phyloP scores from a whole-genome alignment of 37 sponge, comb jelly and placozoan species.

The Axinella damicornis region DNA sequence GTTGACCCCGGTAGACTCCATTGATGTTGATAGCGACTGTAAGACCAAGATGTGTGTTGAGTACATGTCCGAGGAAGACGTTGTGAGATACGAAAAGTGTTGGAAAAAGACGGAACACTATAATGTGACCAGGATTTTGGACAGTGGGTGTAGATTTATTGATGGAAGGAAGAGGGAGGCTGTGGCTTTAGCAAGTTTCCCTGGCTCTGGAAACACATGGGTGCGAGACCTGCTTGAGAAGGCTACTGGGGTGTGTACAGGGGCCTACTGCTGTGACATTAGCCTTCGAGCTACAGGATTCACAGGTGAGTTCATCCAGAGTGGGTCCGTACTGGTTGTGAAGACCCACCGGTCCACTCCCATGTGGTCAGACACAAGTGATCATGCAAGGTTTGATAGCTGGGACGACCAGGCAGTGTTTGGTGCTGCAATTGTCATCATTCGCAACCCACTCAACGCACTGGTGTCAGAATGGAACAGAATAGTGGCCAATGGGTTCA shows the following conservation, averaged over 20 bases:
- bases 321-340: conserved; percentile 39
- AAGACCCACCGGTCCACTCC: conserved; percentile 32
- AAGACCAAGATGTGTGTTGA: too few species aligned
- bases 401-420: not conserved
- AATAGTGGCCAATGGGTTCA: not conserved
- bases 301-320: conserved; percentile 30
- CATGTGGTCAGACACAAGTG: not conserved
- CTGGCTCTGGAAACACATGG: conserved; percentile 55
- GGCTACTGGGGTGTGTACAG: conserved; percentile 41
- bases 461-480: not conserved
- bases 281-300: conserved; percentile 25
- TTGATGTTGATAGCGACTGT: too few species aligned
- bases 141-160: conserved; percentile 15
- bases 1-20: too few species aligned
- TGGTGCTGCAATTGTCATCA: not conserved
- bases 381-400: not conserved
- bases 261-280: conserved; percentile 40
- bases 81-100: too few species aligned
- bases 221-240: conserved; percentile 28
- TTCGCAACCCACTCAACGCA: not conserved
- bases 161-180: not conserved
- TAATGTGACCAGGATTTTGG: too few species aligned
- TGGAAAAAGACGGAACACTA: too few species aligned
- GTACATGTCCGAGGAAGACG: too few species aligned
- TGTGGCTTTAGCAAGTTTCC: conserved; percentile 42